Conservation (phyloP, 2,797 vertebrate species). For the Hippopotamyrus pictus region DNA sequence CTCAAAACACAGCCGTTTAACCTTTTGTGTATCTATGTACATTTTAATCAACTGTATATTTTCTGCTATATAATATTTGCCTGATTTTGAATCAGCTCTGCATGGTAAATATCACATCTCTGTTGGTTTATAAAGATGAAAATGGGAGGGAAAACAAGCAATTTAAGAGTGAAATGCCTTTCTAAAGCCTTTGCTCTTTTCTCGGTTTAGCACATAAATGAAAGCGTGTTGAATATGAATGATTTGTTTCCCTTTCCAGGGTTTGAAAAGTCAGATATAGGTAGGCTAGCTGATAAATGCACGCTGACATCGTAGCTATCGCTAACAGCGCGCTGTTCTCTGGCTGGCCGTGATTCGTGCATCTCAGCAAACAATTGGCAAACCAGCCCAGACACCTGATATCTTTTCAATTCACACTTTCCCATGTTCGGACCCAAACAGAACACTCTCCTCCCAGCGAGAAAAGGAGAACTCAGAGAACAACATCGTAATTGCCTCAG, state of each 20-base stretch:
- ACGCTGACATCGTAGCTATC: background rate
- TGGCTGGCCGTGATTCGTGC: slow-evolving; percentile 27
- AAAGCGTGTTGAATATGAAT: background rate
- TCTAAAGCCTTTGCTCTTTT: background rate
- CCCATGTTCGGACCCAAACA: slow-evolving; percentile 24
- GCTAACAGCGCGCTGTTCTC: background rate
- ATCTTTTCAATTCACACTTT: slow-evolving; percentile 38
- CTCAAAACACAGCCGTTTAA: background rate
- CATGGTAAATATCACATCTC: slow-evolving; percentile 22
- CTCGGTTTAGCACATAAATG: background rate
- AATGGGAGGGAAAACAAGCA: slow-evolving; percentile 7
- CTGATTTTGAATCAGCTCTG: slow-evolving; percentile 20
- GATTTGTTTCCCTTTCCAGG: background rate
- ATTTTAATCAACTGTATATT: slow-evolving; percentile 22
- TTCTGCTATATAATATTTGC: slow-evolving; percentile 14
- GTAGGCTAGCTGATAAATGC: background rate
- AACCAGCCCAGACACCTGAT: slow-evolving; percentile 32
- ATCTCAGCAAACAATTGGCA: slow-evolving; percentile 26
- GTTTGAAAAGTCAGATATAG: background rate
- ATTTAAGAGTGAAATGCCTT: background rate
- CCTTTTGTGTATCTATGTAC: background rate
- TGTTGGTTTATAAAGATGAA: slow-evolving; percentile 20
- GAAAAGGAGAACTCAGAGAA: slow-evolving; percentile 24
- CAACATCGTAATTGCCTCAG: slow-evolving; percentile 34
- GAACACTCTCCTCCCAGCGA: background rate